Conservation (phyloP, 2,888 invertebrate genomes). For the Atherix ibis region DNA sequence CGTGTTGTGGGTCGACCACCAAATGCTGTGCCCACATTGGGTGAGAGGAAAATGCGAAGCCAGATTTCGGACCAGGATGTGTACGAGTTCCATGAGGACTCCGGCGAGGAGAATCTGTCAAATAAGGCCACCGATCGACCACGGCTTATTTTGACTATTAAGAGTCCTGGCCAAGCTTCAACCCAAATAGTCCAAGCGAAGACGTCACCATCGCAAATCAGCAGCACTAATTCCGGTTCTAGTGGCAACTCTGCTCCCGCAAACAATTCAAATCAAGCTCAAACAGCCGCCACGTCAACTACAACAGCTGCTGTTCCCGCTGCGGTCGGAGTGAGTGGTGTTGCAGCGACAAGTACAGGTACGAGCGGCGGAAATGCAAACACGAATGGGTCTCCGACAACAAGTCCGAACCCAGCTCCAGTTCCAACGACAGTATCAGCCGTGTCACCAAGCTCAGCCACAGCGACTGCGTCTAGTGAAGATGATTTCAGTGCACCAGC, state of each 20-base stretch:
- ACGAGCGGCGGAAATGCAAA: no score
- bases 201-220: constrained; percentile 8
- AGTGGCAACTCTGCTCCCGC: no score
- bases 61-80: constrained; percentile 45
- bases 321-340: no score
- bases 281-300: constrained; percentile 21
- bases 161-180: constrained; percentile 38
- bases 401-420: constrained; percentile 3
- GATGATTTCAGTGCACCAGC: constrained; percentile 19
- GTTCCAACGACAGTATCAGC: constrained; percentile 12
- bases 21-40: constrained; percentile 17
- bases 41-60: constrained; percentile 31
- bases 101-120: constrained; percentile 54
- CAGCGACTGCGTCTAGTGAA: constrained; percentile 14
- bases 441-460: constrained; percentile 23
- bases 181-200: constrained; percentile 17
- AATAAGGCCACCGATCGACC: constrained; percentile 43
- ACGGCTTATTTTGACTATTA: constrained; percentile 65
- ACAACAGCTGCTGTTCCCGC: constrained; percentile 13
- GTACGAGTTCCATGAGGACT: constrained; percentile 84
- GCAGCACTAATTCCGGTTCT: no score
- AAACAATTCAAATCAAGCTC: no score
- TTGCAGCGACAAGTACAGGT: no score
- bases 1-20: constrained; percentile 23
- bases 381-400: no score